phyloP scores from a whole-genome alignment of 2,797 vertebrate genomes.

The Varecia variegata region DNA sequence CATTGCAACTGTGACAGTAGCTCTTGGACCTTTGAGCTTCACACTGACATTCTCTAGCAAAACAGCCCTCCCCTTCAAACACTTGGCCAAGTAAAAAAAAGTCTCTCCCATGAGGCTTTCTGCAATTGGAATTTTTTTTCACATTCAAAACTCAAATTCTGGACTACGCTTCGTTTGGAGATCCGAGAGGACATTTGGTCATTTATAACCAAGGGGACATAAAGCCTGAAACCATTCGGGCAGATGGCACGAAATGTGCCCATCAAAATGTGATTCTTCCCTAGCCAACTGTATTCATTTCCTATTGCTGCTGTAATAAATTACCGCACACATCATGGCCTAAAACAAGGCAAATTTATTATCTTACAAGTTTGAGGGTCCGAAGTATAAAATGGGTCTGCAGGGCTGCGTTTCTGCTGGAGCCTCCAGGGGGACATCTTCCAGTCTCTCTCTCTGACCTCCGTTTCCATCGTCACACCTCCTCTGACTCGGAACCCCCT shows the following conservation, averaged over 20 bases:
- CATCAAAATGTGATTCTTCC: not conserved
- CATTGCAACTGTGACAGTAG: rapidly evolving
- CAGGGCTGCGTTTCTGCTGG: not conserved
- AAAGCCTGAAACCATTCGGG: not conserved
- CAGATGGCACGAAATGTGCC: not conserved
- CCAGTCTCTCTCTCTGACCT: not conserved
- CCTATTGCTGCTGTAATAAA: not conserved
- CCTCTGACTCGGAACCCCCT: not conserved
- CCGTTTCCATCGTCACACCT: not conserved
- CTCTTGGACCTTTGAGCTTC: not conserved
- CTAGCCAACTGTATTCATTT: not conserved
- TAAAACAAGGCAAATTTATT: not conserved
- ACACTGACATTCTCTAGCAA: not conserved
- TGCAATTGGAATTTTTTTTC: not conserved
- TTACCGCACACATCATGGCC: not conserved
- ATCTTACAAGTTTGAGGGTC: not conserved
- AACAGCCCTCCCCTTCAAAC: not conserved
- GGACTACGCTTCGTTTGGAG: not conserved
- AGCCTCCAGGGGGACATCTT: not conserved
- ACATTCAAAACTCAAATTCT: not conserved
- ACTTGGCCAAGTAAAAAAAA: not conserved
- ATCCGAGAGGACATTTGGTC: not conserved
- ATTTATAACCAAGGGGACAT: not conserved
- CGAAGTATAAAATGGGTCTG: not conserved
- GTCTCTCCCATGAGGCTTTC: not conserved